phyloP scores from a whole-genome alignment of 2,113 vertebrate species.

The Alces alces region DNA sequence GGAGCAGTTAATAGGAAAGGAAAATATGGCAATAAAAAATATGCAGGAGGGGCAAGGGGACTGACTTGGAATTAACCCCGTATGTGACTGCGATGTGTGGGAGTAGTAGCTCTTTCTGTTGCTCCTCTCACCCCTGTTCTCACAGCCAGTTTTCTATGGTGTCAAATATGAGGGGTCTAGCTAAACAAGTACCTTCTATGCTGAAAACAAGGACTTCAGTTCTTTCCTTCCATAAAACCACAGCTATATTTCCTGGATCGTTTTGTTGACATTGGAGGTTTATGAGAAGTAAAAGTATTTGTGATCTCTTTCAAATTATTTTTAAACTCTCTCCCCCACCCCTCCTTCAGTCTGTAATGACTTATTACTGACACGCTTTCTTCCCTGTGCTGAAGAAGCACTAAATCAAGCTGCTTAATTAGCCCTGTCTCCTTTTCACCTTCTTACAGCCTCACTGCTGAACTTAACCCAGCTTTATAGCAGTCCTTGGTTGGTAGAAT shows the following conservation, averaged over 20 bases:
- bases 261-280: conserved; percentile 63
- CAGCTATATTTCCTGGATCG: conserved; percentile 61
- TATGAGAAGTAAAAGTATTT: conserved; percentile 61
- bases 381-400: conserved; percentile 42
- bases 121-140: background rate
- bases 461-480: background rate
- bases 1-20: background rate
- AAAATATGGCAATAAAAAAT: background rate
- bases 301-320: conserved; percentile 66
- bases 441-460: conserved; percentile 3
- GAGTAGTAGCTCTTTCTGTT: background rate
- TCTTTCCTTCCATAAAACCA: conserved; percentile 54
- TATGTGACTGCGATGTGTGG: background rate
- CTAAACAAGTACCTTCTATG: conserved; percentile 53
- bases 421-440: background rate
- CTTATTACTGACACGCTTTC: conserved; percentile 52
- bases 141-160: background rate
- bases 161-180: background rate
- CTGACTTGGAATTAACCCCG: background rate
- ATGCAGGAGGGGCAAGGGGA: background rate
- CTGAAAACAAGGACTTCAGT: conserved; percentile 45
- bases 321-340: conserved; percentile 24
- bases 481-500: background rate
- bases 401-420: conserved; percentile 51
- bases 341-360: conserved; percentile 24